Evolutionary conservation across 2,888 invertebrate species (phyloP).

Genomic region (Athalia circularis): DNA sequence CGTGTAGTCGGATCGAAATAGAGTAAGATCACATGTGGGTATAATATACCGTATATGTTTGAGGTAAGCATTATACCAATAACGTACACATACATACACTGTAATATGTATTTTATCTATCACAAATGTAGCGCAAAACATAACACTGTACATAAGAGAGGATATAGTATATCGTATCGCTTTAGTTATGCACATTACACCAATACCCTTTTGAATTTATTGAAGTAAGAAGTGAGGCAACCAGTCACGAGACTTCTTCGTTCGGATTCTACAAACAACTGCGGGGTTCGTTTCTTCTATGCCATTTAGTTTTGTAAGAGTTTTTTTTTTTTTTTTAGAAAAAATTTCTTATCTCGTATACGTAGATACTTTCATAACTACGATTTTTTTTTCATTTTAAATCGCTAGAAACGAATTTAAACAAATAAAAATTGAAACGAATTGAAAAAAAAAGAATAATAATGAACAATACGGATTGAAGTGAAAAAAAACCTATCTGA

Average conservation of each 20-base stretch:
- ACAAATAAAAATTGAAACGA: no score
- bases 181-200: slow-evolving; percentile 32
- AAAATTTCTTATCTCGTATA: no score
- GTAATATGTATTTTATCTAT: not conserved
- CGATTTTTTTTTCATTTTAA: no score
- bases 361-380: no score
- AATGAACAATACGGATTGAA: no score
- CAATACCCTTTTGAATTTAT: slow-evolving; percentile 39
- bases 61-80: not conserved
- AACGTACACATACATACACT: not conserved
- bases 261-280: not conserved
- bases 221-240: slow-evolving; percentile 38
- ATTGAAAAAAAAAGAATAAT: no score
- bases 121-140: not conserved
- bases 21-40: not conserved
- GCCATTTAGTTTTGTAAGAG: no score
- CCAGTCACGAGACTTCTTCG: slow-evolving; percentile 33
- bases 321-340: no score
- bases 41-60: slow-evolving; percentile 11
- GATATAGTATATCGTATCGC: not conserved
- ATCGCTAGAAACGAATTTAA: no score
- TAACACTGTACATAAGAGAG: not conserved
- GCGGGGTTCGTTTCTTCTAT: not conserved
- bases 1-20: not conserved
- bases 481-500: no score